Evolutionary conservation across 2,113 vertebrate genomes (phyloP).

Genomic region (Mormyrus iriodes): DNA sequence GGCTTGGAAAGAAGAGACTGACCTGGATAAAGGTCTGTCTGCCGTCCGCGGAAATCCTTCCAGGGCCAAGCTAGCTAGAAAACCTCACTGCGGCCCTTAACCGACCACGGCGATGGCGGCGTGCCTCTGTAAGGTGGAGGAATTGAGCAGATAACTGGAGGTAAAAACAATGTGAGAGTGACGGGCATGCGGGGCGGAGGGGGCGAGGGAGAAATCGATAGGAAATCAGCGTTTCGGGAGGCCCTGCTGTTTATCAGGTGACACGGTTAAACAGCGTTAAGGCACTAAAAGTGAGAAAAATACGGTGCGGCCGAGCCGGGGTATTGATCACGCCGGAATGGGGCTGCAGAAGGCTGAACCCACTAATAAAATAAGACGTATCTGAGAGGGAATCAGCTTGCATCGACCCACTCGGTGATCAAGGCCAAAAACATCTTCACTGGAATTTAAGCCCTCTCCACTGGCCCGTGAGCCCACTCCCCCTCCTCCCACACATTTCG

Average conservation of each 20-base stretch:
- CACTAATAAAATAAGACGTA: conserved; percentile 99
- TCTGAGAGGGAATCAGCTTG: conserved; percentile 72
- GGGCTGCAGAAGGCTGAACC: conserved; percentile 91
- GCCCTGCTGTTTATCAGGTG: conserved; percentile 95
- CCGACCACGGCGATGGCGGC: background rate
- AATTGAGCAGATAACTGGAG: conserved; percentile 69
- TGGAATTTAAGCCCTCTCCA: conserved; percentile 64
- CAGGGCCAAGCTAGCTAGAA: background rate
- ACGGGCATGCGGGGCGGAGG: conserved; percentile 72
- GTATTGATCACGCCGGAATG: conserved; percentile 93
- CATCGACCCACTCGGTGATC: conserved; percentile 68
- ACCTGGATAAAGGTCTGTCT: background rate
- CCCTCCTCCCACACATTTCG: conserved; percentile 18
- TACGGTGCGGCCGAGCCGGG: conserved; percentile 74
- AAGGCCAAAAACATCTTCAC: conserved; percentile 80
- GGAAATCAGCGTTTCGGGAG: conserved; percentile 91
- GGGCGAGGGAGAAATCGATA: conserved; percentile 88
- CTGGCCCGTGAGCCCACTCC: conserved; percentile 37
- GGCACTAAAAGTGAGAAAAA: conserved; percentile 91
- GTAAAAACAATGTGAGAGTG: conserved; percentile 77
- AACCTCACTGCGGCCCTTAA: background rate
- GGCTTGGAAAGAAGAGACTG: background rate
- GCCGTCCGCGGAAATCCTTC: background rate
- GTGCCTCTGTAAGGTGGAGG: conserved; percentile 33
- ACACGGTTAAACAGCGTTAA: conserved; percentile 79